These are phyloP conservation scores for Drosophila atroscutellata DNA, from an alignment of 2,888 invertebrate species.

Conservation along the genomic window DNA sequence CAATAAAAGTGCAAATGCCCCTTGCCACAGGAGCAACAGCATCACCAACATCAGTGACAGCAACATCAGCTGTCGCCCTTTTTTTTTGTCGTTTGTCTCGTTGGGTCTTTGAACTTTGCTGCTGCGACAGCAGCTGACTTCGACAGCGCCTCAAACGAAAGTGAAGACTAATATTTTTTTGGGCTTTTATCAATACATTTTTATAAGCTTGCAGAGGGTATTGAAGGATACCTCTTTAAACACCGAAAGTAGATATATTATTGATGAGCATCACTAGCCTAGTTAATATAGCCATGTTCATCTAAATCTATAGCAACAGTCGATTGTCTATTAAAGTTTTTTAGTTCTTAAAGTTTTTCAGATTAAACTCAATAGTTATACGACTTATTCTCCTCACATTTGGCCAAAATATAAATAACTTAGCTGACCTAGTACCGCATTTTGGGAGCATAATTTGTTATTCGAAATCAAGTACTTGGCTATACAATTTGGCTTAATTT, in stretches of 20 bases:
- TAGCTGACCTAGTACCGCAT: too few relatives aligned
- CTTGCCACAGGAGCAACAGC: conserved; percentile 48
- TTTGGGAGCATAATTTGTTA: too few relatives aligned
- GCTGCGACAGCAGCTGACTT: conserved; percentile 45
- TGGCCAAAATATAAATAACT: too few relatives aligned
- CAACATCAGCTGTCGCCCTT: conserved; percentile 59
- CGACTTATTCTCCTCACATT: too few relatives aligned
- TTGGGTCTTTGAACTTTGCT: conserved; percentile 59
- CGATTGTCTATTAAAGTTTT: neutral
- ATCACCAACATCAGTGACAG: conserved; percentile 12
- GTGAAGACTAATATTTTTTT: conserved; percentile 19
- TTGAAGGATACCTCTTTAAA: neutral
- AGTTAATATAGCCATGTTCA: neutral
- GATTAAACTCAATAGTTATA: too few relatives aligned
- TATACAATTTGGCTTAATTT: neutral
- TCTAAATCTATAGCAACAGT: neutral
- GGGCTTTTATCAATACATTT: neutral
- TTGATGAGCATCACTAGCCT: neutral
- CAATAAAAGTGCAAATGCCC: conserved; percentile 72
- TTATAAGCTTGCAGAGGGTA: neutral
- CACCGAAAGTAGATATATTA: neutral
- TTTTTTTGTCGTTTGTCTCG: neutral
- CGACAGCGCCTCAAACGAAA: conserved; percentile 40
- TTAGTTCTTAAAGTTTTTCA: neutral
- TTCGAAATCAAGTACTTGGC: neutral